phyloP scores from a whole-genome alignment of 2,113 vertebrate genomes.

The Jaculus jaculus region DNA sequence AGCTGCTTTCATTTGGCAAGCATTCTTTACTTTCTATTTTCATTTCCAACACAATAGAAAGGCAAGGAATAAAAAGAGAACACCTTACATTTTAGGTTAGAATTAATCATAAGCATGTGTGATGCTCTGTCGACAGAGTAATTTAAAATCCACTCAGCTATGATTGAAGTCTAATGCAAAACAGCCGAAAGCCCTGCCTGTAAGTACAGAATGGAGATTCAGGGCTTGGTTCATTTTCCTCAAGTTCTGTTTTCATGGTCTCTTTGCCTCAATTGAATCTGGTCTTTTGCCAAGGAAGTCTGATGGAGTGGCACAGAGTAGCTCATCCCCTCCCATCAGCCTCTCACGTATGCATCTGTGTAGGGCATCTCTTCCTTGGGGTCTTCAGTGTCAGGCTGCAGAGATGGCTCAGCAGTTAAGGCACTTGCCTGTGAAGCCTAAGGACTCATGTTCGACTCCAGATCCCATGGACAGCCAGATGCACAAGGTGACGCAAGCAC shows the following conservation, averaged over 20 bases:
- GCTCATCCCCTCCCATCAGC: background rate
- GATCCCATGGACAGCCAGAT: no score
- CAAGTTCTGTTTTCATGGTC: background rate
- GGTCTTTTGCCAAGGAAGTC: background rate
- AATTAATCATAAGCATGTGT: background rate
- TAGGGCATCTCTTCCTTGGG: background rate
- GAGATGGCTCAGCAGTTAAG: no score
- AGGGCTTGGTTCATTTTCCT: background rate
- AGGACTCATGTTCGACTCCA: no score
- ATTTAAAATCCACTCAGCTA: slow-evolving; percentile 10
- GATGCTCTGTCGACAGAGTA: background rate
- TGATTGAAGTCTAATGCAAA: slow-evolving; percentile 30
- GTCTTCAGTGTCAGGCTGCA: no score
- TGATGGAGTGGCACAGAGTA: background rate
- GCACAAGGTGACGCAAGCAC: no score
- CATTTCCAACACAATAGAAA: background rate
- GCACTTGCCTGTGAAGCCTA: no score
- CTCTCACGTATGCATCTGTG: background rate
- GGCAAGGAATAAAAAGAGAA: slow-evolving; percentile 45
- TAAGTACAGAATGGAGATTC: background rate
- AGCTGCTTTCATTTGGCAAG: no score
- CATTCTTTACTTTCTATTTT: background rate
- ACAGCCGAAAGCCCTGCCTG: background rate
- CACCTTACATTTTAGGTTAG: slow-evolving; percentile 31
- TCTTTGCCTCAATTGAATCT: background rate